A percentile compares a stretch with the other conserved stretches of the same genome.
These are phyloP conservation scores for Argyresthia goedartella DNA, from an alignment of 2,888 invertebrate genomes.

Conservation along the genomic window DNA sequence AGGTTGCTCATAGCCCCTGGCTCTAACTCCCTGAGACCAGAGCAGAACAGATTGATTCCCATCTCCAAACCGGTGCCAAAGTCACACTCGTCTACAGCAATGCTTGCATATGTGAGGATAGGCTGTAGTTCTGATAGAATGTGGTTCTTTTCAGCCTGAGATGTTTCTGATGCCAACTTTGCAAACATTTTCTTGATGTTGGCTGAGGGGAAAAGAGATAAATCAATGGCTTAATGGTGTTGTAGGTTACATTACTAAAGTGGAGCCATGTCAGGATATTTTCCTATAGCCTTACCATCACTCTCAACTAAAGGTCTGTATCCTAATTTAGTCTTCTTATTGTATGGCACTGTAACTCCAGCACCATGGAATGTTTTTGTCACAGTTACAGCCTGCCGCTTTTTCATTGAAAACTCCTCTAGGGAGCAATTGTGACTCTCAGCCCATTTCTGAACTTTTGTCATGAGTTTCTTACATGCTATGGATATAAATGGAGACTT, in stretches of 20 bases:
- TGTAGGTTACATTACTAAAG: too few relatives aligned
- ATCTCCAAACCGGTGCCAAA: slow-evolving; percentile 94
- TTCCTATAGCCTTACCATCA: slow-evolving; percentile 55
- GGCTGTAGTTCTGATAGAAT: slow-evolving; percentile 82
- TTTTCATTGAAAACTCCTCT: slow-evolving; percentile 69
- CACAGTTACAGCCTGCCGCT: slow-evolving; percentile 72
- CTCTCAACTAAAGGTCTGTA: slow-evolving; percentile 83
- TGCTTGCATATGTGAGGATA: slow-evolving; percentile 84
- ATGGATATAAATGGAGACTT: slow-evolving; percentile 76
- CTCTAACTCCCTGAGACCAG: slow-evolving; percentile 79
- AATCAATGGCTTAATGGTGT: background rate
- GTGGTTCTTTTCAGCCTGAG: slow-evolving; percentile 69
- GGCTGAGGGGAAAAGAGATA: slow-evolving; percentile 58
- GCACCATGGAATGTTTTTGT: slow-evolving; percentile 83
- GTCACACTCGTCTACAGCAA: slow-evolving; percentile 95
- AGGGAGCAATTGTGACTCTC: slow-evolving; percentile 71
- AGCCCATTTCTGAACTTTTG: slow-evolving; percentile 74
- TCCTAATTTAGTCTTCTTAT: slow-evolving; percentile 85
- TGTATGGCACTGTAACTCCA: slow-evolving; percentile 88
- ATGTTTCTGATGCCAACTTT: slow-evolving; percentile 71
- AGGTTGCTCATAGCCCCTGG: slow-evolving; percentile 74
- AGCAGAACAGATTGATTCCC: slow-evolving; percentile 87
- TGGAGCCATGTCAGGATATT: too few relatives aligned
- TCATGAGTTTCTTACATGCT: slow-evolving; percentile 70
- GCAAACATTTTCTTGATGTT: slow-evolving; percentile 78